Base-by-base conservation (phyloP, 2,113 vertebrate species). In the Columba livia region DNA sequence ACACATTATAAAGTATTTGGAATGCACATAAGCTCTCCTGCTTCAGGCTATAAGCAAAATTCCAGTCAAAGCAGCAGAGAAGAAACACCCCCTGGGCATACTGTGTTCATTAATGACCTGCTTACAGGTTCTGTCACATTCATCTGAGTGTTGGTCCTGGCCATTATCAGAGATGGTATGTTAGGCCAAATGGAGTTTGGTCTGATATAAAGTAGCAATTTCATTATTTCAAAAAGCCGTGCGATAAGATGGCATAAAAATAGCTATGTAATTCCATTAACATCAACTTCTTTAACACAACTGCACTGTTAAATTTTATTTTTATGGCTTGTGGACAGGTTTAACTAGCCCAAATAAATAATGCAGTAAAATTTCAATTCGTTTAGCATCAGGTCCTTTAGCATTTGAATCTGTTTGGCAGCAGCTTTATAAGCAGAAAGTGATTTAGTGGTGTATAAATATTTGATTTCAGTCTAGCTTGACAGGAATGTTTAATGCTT, bases 371-470 rank as follows among this genome's bases (percentile, higher is more conserved):
- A 96, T 74, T 96, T 96, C 51, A 88, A 90, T 95, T 91, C 2
- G 3, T 83, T 96, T 91, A 93, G 79, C 56, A 90, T 74, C 60
- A 71, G 26, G 51, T 91, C 42, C 82, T 95, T 90, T 84, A 94
- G 34, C 75, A 88, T 86, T 89, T 90, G 64, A 92, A 91, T 78
- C 62, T 90, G 60, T 80, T 83, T 95, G 85, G 82, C 77, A 74
- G 85, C 75, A 94, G 71, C 42, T 93, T 95, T 95, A 90, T 80
- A 83, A 95, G 74, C 85, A 88, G 94, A 83, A 92, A 92, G 75
- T 96, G 79, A 97, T 95, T 90, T 90, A 96, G 72, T 92, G 67
- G 34, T 80, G 44, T 83, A 91, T 92, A 95, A 96, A 96, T 97
- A 96, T 93, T 94, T 90, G 11, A 96, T 97, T 94, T 91, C 69